Conservation (phyloP, 2,888 invertebrate genomes). For the Resseliella maxima region DNA sequence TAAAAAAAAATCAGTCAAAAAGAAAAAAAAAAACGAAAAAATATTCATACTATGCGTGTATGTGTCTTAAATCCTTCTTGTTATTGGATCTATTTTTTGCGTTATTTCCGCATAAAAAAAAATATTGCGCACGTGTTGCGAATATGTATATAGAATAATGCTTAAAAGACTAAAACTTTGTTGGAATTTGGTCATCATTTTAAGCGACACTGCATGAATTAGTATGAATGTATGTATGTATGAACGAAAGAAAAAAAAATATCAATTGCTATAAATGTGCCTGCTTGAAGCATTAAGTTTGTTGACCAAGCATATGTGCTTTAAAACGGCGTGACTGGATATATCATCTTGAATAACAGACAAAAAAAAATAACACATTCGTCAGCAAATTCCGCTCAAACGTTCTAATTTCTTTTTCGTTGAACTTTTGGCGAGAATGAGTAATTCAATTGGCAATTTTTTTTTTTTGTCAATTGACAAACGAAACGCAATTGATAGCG, state of each 20-base stretch:
- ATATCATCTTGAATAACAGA: background rate
- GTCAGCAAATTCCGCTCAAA: background rate
- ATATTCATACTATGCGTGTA: conserved; percentile 11
- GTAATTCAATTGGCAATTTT: background rate
- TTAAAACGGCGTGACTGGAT: background rate
- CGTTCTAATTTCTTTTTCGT: background rate
- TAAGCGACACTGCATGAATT: background rate
- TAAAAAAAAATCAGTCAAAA: background rate
- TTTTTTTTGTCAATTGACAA: background rate
- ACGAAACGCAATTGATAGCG: background rate
- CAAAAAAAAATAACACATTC: background rate
- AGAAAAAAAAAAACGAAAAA: background rate
- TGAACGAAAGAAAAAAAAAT: background rate
- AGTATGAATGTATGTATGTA: background rate
- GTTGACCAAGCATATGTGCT: background rate
- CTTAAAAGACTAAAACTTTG: background rate
- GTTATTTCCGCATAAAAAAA: background rate
- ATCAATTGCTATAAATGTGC: background rate
- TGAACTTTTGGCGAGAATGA: background rate
- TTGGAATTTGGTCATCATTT: conserved; percentile 4
- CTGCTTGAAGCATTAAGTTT: background rate
- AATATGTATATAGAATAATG: background rate
- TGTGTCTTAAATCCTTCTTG: conserved; percentile 19
- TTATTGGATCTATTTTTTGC: conserved; percentile 2
- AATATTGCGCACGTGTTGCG: conserved; percentile 34